Conservation (phyloP, 2,797 vertebrate species). For the Hemitrygon akajei region DNA sequence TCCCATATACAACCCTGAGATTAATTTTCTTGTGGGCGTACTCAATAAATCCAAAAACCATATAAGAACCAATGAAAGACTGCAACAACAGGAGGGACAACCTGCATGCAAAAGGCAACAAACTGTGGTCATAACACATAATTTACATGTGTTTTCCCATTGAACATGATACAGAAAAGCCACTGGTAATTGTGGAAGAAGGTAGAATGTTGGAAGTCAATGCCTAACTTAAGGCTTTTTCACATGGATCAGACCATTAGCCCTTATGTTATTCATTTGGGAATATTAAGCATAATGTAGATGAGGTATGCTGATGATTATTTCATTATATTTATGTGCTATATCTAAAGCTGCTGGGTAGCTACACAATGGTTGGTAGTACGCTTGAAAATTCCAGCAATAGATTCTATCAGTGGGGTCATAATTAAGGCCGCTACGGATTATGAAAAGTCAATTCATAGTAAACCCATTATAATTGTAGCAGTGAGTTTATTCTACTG, state of each 20-base stretch:
- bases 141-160: not conserved
- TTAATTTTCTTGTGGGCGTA: too few species aligned
- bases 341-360: not conserved
- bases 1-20: too few species aligned
- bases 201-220: not conserved
- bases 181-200: not conserved
- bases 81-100: too few species aligned
- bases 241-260: not conserved
- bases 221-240: not conserved
- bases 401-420: not conserved
- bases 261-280: not conserved
- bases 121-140: not conserved
- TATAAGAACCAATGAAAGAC: too few species aligned
- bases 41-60: too few species aligned
- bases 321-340: not conserved
- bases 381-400: not conserved
- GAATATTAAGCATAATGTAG: not conserved
- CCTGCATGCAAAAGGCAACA: too few species aligned
- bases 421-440: not conserved
- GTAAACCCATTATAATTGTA: slow-evolving; percentile 1
- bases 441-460: not conserved
- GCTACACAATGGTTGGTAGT: not conserved
- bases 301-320: not conserved
- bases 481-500: slow-evolving; percentile 10
- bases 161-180: not conserved